Conservation (phyloP, 2,113 vertebrate genomes). For the Halcyon malimbica region DNA sequence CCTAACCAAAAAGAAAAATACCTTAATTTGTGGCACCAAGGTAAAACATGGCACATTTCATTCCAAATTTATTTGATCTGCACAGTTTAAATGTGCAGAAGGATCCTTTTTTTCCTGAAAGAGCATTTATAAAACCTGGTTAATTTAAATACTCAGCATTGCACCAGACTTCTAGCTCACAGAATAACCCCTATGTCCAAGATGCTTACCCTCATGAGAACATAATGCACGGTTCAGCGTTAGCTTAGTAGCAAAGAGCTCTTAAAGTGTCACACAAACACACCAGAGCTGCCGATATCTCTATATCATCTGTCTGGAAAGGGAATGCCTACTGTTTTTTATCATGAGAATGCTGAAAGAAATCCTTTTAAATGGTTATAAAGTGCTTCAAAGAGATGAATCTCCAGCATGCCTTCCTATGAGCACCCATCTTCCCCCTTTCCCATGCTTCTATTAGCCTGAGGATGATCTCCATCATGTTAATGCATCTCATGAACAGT, state of each 20-base stretch:
- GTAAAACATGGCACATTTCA: background rate
- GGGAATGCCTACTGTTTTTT: background rate
- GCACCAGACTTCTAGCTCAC: background rate
- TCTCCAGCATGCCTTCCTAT: background rate
- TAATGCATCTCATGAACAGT: background rate
- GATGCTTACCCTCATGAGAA: background rate
- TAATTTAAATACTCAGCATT: background rate
- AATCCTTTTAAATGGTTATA: background rate
- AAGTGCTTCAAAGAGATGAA: background rate
- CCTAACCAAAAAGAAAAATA: background rate
- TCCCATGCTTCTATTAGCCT: background rate
- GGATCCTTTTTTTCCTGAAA: background rate
- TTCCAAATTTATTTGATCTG: background rate
- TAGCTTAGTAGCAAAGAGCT: background rate
- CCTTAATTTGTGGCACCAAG: background rate
- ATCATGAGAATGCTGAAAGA: background rate
- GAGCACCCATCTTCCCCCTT: background rate
- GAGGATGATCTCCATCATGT: background rate
- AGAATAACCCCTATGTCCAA: fast-evolving
- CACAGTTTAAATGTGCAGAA: background rate
- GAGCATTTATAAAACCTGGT: background rate
- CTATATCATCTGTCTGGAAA: background rate
- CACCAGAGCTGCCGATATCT: background rate
- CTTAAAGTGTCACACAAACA: background rate
- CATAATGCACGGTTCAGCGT: background rate